Percentiles rank a stretch among this genome's conserved stretches.
Conservation (phyloP, 2,113 vertebrate genomes). For the Formicarius rufipectus region DNA sequence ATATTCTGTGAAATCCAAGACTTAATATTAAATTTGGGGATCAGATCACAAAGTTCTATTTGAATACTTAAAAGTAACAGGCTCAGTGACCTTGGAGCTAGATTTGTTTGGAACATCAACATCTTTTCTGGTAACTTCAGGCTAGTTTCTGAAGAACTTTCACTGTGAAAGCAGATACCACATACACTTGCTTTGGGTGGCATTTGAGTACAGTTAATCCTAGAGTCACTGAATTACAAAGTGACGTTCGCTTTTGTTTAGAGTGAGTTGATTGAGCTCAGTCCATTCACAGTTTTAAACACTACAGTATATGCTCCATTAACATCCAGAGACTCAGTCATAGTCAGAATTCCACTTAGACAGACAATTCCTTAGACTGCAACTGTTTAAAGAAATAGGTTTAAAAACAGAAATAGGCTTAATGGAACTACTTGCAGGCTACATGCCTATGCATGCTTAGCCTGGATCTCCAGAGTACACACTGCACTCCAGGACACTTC, state of each 20-base stretch:
- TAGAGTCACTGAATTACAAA: background rate
- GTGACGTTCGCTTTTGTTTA: background rate
- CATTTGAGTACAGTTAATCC: background rate
- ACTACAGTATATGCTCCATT: background rate
- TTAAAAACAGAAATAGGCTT: background rate
- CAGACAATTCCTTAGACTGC: background rate
- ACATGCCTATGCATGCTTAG: fast-evolving
- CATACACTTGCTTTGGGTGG: background rate
- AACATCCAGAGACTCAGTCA: background rate
- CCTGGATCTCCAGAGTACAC: background rate
- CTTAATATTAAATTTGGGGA: background rate
- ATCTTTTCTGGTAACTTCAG: background rate
- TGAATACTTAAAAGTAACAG: background rate
- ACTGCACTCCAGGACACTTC: background rate
- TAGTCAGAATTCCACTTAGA: background rate
- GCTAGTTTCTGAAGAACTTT: background rate
- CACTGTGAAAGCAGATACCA: background rate
- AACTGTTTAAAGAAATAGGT: background rate
- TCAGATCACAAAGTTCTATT: background rate
- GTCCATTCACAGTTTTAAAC: background rate
- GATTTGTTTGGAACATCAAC: background rate
- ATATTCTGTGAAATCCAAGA: background rate
- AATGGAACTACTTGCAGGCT: background rate
- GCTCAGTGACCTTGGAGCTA: background rate
- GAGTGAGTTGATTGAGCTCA: background rate